These are phyloP conservation scores for Centruroides sculpturatus DNA, from an alignment of 1,140 invertebrate species.

Conservation along the genomic window DNA sequence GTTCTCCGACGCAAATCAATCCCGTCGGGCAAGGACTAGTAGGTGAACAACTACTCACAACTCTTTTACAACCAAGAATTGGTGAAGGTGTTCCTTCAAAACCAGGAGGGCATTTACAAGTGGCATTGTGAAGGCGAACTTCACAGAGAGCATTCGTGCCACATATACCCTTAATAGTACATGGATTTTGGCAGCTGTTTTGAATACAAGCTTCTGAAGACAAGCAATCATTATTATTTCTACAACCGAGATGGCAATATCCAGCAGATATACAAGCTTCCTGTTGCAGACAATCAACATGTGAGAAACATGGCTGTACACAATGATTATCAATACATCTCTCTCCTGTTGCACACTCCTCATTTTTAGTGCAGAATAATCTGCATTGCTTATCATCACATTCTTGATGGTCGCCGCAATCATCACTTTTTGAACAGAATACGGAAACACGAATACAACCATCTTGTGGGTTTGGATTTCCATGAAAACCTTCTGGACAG, in stretches of 20 bases:
- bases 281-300: constrained; percentile 58
- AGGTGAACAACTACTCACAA: constrained; percentile 41
- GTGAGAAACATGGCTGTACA: constrained; percentile 52
- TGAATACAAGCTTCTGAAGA: constrained; percentile 59
- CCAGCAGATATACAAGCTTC: constrained; percentile 60
- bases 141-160: constrained; percentile 69
- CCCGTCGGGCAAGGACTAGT: constrained; percentile 18
- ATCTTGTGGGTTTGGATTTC: constrained; percentile 39
- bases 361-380: constrained; percentile 54
- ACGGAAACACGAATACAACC: constrained; percentile 53
- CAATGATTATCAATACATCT: constrained; percentile 54
- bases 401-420: constrained; percentile 54
- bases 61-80: constrained; percentile 68
- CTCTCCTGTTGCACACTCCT: constrained; percentile 65
- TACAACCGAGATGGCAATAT: constrained; percentile 62
- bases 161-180: constrained; percentile 53
- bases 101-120: constrained; percentile 59
- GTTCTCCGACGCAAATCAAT: constrained; percentile 16
- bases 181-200: constrained; percentile 68
- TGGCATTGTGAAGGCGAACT: constrained; percentile 40
- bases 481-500: constrained; percentile 54
- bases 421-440: constrained; percentile 49
- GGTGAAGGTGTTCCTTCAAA: constrained; percentile 78
- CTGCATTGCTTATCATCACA: constrained; percentile 70
- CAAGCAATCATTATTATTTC: constrained; percentile 61